These are phyloP conservation scores for Pteropus rufus DNA, from an alignment of 2,797 vertebrate species.

Conservation along the genomic window DNA sequence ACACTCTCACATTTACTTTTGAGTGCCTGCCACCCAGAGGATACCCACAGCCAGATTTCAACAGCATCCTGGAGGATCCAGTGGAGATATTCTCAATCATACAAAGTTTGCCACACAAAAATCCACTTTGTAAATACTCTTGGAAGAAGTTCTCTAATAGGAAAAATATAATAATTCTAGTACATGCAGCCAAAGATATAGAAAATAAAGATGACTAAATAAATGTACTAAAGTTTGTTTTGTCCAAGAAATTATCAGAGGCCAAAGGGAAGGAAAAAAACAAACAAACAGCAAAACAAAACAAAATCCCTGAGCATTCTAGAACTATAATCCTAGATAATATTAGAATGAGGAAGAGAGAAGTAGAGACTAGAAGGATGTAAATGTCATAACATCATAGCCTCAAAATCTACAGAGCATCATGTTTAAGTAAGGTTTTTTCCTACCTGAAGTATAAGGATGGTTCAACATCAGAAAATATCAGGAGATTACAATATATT, in stretches of 20 bases:
- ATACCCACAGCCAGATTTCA: not conserved
- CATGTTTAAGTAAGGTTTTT: not conserved
- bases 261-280: not conserved
- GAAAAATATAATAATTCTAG: not conserved
- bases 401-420: not conserved
- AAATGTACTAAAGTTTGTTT: not conserved
- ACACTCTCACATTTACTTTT: not conserved
- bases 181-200: not conserved
- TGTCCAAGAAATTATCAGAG: not conserved
- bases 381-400: not conserved
- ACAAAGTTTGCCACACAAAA: not conserved
- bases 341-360: not conserved
- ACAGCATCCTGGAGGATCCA: no score
- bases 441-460: not conserved
- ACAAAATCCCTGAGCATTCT: not conserved
- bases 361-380: not conserved
- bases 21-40: not conserved
- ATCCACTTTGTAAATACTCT: not conserved
- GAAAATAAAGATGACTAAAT: constrained; percentile 6
- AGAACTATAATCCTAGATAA: constrained; percentile 2
- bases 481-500: not conserved
- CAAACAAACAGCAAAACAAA: not conserved
- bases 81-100: not conserved
- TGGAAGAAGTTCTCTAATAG: not conserved
- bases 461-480: not conserved